Conservation (phyloP, 2,113 vertebrate species). For the Nibea coibor region DNA sequence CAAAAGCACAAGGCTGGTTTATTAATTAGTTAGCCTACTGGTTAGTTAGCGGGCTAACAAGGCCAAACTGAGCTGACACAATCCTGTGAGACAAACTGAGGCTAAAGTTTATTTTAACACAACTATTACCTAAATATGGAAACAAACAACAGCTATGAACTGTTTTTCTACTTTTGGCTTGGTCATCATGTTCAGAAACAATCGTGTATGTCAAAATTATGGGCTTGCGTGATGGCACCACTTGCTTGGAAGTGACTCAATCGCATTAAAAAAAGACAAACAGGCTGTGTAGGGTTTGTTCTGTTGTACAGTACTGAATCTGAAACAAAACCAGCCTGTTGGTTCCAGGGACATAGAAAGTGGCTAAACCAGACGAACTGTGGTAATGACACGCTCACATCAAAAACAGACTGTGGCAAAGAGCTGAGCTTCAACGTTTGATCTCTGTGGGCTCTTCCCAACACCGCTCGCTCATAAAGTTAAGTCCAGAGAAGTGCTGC, state of each 20-base stretch:
- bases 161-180: not conserved
- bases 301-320: not conserved
- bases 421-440: conserved; percentile 47
- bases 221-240: not conserved
- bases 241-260: not conserved
- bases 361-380: not conserved
- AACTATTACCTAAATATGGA: not conserved
- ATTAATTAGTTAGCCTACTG: not conserved
- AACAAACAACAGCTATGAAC: not conserved
- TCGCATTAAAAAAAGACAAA: not conserved
- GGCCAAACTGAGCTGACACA: not conserved
- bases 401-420: conserved; percentile 30
- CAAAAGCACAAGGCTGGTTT: not conserved
- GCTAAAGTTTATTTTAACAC: not conserved
- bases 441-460: conserved; percentile 46
- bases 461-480: conserved; percentile 43
- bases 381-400: conserved; percentile 24
- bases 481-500: conserved; percentile 43
- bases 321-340: not conserved
- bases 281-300: not conserved
- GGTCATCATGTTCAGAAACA: not conserved
- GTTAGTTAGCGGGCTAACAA: not conserved
- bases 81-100: not conserved
- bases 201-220: not conserved
- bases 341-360: not conserved